A percentile compares a stretch with the other conserved stretches of the same genome.
These are phyloP conservation scores for Chamaetylas fuelleborni DNA, from an alignment of 2,113 vertebrate species.

Conservation along the genomic window DNA sequence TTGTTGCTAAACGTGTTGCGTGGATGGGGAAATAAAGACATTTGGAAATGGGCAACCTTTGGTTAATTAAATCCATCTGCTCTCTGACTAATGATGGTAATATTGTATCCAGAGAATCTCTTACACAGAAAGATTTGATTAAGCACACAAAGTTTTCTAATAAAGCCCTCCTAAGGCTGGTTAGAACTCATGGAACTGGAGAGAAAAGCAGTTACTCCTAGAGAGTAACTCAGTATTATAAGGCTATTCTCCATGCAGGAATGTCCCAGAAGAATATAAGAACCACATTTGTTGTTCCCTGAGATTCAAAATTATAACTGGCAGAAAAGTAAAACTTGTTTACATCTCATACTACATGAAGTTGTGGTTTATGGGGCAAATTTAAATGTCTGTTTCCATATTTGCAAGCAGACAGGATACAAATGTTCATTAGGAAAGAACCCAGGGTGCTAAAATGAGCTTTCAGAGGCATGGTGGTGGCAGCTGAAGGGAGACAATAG, in stretches of 20 bases:
- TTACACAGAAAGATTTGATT: not conserved
- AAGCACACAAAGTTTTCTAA: not conserved
- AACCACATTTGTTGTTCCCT: not conserved
- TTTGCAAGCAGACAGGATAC: not conserved
- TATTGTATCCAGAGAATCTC: not conserved
- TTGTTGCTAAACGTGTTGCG: not conserved
- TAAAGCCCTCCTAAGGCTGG: not conserved
- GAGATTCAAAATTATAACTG: not conserved
- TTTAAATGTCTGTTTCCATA: not conserved
- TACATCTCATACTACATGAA: not conserved
- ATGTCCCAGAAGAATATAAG: not conserved
- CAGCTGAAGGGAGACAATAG: not conserved
- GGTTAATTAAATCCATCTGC: constrained; percentile 47
- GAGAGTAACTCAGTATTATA: not conserved
- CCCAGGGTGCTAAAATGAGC: not conserved
- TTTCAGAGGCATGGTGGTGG: not conserved
- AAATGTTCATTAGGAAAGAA: not conserved
- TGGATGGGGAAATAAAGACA: not conserved
- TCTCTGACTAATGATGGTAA: constrained; percentile 20
- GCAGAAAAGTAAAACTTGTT: not conserved
- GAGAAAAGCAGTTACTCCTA: not conserved
- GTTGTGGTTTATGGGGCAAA: not conserved
- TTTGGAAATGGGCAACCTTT: constrained; percentile 1
- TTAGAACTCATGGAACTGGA: not conserved
- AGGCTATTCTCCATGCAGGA: not conserved